Evolutionary conservation across 2,797 vertebrate species (phyloP).

Genomic region (Chlorospingus semifuscus): DNA sequence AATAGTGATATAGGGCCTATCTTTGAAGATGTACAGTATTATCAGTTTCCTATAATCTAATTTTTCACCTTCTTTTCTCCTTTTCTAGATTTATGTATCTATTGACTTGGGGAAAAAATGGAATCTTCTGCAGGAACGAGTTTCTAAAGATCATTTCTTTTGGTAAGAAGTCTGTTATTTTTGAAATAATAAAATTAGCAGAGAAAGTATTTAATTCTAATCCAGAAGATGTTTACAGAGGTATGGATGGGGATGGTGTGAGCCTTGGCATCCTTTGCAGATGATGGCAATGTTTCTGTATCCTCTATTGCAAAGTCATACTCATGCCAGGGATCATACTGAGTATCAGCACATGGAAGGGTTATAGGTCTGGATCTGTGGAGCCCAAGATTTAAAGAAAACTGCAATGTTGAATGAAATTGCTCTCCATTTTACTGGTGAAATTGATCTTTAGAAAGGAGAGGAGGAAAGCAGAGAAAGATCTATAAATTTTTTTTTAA

Average conservation of each 20-base stretch:
- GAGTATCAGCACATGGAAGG: neutral
- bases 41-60: neutral
- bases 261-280: neutral
- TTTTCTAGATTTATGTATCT: conserved; percentile 85
- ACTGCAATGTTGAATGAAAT: neutral
- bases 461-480: neutral
- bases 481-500: neutral
- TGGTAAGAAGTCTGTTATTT: conserved; percentile 78
- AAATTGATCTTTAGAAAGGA: conserved; percentile 5
- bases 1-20: neutral
- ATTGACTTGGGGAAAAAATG: conserved; percentile 89
- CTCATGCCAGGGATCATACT: neutral
- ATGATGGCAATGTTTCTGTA: neutral
- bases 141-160: conserved; percentile 91
- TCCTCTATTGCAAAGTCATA: neutral
- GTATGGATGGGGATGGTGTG: neutral
- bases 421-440: neutral
- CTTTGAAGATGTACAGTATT: neutral
- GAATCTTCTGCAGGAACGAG: conserved; percentile 88
- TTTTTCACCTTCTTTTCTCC: neutral
- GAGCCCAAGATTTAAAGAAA: neutral
- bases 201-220: neutral
- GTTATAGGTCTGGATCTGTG: neutral
- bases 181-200: neutral
- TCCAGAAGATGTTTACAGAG: neutral